phyloP scores from a whole-genome alignment of 2,888 invertebrate genomes.

The Nymphalis urticae region DNA sequence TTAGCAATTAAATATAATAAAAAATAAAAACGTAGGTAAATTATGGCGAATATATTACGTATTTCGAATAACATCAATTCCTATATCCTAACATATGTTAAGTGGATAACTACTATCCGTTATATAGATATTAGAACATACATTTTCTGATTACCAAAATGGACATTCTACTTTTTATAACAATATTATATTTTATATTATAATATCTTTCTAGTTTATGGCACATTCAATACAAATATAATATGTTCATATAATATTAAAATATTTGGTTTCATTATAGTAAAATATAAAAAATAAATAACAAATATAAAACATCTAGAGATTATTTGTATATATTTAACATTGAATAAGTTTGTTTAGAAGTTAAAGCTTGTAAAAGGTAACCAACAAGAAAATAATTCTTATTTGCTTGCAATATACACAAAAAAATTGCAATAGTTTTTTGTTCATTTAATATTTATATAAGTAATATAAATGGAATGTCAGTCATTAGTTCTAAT shows the following conservation, averaged over 20 bases:
- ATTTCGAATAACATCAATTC: background rate
- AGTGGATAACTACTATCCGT: background rate
- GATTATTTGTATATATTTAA: background rate
- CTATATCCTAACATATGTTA: background rate
- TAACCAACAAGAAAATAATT: slow-evolving; percentile 3
- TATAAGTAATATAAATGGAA: slow-evolving; percentile 1
- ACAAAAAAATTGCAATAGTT: background rate
- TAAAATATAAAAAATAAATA: slow-evolving; percentile 9
- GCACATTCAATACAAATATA: slow-evolving; percentile 5
- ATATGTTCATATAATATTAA: slow-evolving; percentile 3
- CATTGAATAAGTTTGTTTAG: slow-evolving; percentile 10
- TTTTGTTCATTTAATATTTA: background rate
- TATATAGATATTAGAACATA: background rate
- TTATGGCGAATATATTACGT: slow-evolving; percentile 2
- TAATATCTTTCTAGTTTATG: background rate
- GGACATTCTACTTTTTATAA: background rate
- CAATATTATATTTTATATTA: background rate
- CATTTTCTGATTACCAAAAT: slow-evolving; percentile 1
- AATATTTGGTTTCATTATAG: slow-evolving; percentile 8
- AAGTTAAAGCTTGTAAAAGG: slow-evolving; percentile 9
- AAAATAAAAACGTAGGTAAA: background rate
- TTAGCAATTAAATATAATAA: background rate
- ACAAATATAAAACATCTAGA: slow-evolving; percentile 1
- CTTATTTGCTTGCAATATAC: background rate
- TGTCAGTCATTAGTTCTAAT: background rate